phyloP scores from a whole-genome alignment of 1,140 invertebrate genomes.

The Anastatus disparis region DNA sequence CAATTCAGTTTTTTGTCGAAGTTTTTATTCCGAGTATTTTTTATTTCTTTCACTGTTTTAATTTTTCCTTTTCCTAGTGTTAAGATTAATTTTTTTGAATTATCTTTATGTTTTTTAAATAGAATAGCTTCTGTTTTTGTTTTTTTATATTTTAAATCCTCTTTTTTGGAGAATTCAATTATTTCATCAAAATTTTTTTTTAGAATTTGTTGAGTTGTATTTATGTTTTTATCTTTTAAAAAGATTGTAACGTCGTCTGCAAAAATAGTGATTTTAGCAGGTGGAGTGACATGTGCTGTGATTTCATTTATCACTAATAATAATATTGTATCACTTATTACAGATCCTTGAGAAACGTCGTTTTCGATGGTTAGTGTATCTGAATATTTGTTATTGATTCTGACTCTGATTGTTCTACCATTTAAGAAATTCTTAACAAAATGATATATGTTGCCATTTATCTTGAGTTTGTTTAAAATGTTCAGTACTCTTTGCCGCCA shows the following conservation, averaged over 20 bases:
- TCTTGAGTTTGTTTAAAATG: slow-evolving; percentile 16
- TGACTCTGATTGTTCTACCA: slow-evolving; percentile 18
- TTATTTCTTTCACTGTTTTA: not conserved
- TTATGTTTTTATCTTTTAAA: not conserved
- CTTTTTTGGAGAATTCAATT: not conserved
- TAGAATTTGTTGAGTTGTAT: not conserved
- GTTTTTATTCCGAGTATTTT: not conserved
- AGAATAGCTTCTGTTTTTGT: not conserved
- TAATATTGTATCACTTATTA: not conserved
- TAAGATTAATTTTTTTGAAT: too few species aligned
- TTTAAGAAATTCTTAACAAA: slow-evolving; percentile 38
- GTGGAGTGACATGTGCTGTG: not conserved
- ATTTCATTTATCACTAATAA: not conserved
- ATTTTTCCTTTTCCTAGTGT: not conserved
- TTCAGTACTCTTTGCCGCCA: slow-evolving; percentile 25
- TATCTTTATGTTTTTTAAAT: not conserved
- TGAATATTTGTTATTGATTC: not conserved
- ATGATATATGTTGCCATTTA: slow-evolving; percentile 27
- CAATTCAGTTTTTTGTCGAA: not conserved
- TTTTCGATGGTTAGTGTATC: not conserved
- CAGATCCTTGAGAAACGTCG: not conserved
- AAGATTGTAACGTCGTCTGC: not conserved
- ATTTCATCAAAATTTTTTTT: not conserved
- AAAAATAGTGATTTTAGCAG: not conserved
- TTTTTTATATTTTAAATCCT: not conserved